Base-by-base conservation (phyloP, 2,888 invertebrate species). In the Parochlus steinenii region DNA sequence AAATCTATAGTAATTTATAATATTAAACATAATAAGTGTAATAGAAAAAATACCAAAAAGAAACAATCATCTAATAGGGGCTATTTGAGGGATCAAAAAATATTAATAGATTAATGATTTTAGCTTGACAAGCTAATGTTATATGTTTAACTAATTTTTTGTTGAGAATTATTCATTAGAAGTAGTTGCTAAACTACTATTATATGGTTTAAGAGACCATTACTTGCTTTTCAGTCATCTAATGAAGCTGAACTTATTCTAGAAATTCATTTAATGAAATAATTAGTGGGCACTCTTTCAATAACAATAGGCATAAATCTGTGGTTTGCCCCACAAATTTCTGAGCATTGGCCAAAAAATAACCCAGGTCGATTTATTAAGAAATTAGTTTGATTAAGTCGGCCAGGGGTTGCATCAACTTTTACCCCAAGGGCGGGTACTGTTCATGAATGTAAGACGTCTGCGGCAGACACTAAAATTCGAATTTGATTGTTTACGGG, bases 311-410 rank as follows among this genome's bases (percentile, higher is more conserved):
- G 79, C 61, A 81, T 81, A 67, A 80, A 80, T 39, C 75, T 75
- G 55, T 81, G 78, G 53, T 81, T 79, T 35, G 71, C 68, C 1
- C 79, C 79, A 61, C 79, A 81, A 63, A 81, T 79, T 69, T 81
- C 78, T 46, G 78, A 80, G 53, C 79, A 81, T 69, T 80, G 77
- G 0, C 78, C 77, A 57, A 59, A 79, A 56, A 65, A 74, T 51
- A 77, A 47, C 27, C 77, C 75, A 1, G 72, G 63, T 3, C 69
- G 69, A 43, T 66, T 71, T 46, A 68, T 63, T 46, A 61, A 60
- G 53, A 76, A 66, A 46, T 60, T 66, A 49, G 59, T 63, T 71
- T 74, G 71, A 46, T 74, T 73, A 53, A 74, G 45, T 27, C 73
- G 71, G 0, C 73, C 72, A 0, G 72, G 73, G 0, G 68, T 67